Conservation (phyloP, 2,113 vertebrate species). For the Dromiciops gliroides region DNA sequence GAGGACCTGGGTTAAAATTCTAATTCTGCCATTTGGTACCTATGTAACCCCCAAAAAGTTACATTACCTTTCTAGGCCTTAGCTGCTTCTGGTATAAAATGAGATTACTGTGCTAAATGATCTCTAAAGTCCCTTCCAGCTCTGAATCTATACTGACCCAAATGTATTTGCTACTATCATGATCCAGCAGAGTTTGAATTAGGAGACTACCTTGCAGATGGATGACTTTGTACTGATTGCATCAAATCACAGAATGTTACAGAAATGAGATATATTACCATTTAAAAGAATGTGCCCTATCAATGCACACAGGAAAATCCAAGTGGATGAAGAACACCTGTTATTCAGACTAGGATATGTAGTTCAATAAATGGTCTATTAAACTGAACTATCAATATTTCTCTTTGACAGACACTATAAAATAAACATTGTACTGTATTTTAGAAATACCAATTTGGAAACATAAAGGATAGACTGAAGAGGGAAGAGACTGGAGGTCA, state of each 20-base stretch:
- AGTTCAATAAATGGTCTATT: not conserved
- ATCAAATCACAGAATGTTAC: not conserved
- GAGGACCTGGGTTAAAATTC: not conserved
- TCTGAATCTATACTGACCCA: not conserved
- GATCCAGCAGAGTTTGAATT: not conserved
- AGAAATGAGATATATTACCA: not conserved
- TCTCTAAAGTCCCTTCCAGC: not conserved
- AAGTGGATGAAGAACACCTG: not conserved
- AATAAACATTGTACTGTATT: not conserved
- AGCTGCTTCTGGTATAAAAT: no score
- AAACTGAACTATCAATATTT: not conserved
- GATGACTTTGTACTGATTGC: not conserved
- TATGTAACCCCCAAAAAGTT: not conserved
- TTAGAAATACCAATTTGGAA: not conserved
- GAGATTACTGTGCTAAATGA: not conserved
- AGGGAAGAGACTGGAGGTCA: no score
- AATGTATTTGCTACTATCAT: not conserved
- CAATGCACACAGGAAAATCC: not conserved
- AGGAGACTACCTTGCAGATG: not conserved
- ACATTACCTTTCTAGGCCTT: not conserved
- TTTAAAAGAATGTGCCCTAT: not conserved
- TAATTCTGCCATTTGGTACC: not conserved
- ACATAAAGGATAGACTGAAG: not conserved
- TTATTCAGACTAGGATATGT: not conserved
- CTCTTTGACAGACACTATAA: not conserved